phyloP scores from a whole-genome alignment of 2,113 vertebrate genomes.

The Cebus imitator region DNA sequence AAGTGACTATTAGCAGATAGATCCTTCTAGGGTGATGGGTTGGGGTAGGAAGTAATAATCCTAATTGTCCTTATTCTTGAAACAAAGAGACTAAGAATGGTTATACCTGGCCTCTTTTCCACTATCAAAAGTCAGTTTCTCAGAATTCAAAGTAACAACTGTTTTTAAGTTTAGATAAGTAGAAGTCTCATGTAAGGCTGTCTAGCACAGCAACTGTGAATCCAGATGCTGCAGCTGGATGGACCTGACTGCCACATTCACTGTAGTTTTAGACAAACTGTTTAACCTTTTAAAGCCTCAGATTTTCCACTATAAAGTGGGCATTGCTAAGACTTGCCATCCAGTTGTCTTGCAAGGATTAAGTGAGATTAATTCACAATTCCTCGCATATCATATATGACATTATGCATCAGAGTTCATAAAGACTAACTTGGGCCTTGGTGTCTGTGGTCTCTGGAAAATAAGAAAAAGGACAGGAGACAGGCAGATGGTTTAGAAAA shows the following conservation, averaged over 20 bases:
- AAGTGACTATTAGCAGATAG: background rate
- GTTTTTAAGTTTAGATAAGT: background rate
- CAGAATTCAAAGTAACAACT: background rate
- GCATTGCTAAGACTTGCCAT: background rate
- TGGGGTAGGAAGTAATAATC: too few relatives aligned
- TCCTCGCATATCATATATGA: too few relatives aligned
- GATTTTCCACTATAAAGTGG: background rate
- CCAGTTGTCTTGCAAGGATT: background rate
- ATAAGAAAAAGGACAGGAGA: background rate
- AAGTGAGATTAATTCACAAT: background rate
- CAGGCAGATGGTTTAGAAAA: background rate
- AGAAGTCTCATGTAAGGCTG: background rate
- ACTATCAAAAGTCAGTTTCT: background rate
- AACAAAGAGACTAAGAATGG: background rate
- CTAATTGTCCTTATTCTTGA: background rate
- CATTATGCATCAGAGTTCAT: background rate
- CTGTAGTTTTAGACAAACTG: background rate
- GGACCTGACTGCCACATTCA: background rate
- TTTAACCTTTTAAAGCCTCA: background rate
- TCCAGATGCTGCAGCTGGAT: background rate
- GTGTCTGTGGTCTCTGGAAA: background rate
- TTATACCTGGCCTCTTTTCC: background rate
- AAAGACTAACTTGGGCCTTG: background rate
- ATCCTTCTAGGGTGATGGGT: background rate
- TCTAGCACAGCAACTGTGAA: background rate